Evolutionary conservation across 1,140 invertebrate genomes (phyloP).

Genomic region (Paracyclopina nana): DNA sequence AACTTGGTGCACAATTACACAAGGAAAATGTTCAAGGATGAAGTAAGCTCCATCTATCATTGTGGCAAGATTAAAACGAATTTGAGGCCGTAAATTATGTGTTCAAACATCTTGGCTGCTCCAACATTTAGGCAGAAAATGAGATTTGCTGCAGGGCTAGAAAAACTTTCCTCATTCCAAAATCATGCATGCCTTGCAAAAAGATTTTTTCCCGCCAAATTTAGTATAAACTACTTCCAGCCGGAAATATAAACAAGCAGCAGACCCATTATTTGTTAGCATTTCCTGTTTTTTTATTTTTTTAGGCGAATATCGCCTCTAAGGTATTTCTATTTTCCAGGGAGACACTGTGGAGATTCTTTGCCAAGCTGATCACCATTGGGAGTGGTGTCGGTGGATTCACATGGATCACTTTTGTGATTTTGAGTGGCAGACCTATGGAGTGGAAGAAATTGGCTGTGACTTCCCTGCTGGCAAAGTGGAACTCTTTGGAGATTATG

Average conservation of each 20-base stretch:
- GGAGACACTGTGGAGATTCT: neutral
- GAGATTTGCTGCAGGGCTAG: no score
- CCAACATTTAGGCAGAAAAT: no score
- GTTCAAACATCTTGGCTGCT: no score
- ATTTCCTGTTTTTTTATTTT: no score
- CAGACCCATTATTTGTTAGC: no score
- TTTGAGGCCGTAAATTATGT: neutral
- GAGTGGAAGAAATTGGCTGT: neutral
- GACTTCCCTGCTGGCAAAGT: constrained; percentile 6
- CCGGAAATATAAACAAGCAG: no score
- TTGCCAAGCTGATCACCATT: constrained; percentile 10
- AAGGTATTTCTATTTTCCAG: neutral
- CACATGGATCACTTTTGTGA: constrained; percentile 7
- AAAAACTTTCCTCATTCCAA: no score
- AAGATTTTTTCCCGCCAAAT: no score
- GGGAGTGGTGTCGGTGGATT: constrained; percentile 10
- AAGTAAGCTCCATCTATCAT: neutral
- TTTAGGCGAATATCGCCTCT: no score
- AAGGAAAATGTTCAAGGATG: neutral
- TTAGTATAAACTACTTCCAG: no score
- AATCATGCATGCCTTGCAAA: no score
- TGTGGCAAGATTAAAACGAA: neutral
- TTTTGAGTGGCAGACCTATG: neutral
- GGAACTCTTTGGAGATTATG: constrained; percentile 3
- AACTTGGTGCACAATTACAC: neutral